phyloP scores from a whole-genome alignment of 2,888 invertebrate species.

The Cybosia mesomella region DNA sequence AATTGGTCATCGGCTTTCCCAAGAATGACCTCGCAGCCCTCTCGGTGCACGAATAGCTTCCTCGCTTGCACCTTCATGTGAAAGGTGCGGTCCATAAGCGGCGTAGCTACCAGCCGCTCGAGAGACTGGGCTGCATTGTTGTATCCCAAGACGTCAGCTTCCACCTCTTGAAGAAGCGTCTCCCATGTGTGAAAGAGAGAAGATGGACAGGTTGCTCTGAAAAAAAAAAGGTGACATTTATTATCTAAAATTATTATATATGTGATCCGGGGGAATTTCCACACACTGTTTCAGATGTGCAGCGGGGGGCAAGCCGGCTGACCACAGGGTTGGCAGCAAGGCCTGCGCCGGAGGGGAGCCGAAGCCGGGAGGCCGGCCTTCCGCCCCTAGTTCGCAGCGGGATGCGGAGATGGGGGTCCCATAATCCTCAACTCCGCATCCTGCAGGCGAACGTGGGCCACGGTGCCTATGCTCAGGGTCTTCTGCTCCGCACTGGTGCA shows the following conservation, averaged over 20 bases:
- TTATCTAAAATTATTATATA: neutral
- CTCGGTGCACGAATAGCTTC: slow-evolving; percentile 96
- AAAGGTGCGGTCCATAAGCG: slow-evolving; percentile 95
- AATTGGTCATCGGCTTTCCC: slow-evolving; percentile 91
- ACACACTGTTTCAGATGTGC: too few species aligned
- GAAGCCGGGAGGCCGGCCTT: too few species aligned
- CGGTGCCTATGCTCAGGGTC: too few species aligned
- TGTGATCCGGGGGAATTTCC: too few species aligned
- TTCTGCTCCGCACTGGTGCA: too few species aligned
- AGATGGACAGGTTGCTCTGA: slow-evolving; percentile 91
- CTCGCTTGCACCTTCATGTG: slow-evolving; percentile 96
- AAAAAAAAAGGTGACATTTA: slow-evolving; percentile 34
- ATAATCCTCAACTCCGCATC: too few species aligned
- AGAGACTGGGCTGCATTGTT: slow-evolving; percentile 94
- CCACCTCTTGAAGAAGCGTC: slow-evolving; percentile 95
- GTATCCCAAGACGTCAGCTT: slow-evolving; percentile 95
- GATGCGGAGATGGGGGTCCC: too few species aligned
- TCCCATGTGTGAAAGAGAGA: slow-evolving; percentile 97
- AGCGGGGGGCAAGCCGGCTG: too few species aligned
- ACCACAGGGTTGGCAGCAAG: too few species aligned
- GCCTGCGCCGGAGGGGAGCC: too few species aligned
- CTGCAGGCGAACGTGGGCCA: too few species aligned
- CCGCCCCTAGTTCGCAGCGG: too few species aligned
- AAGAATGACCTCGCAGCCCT: slow-evolving; percentile 95
- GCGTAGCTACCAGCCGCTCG: slow-evolving; percentile 92